Percentiles rank a stretch among this genome's conserved stretches.
Conservation (phyloP, 1,140 invertebrate species). For the Ips nitidus region DNA sequence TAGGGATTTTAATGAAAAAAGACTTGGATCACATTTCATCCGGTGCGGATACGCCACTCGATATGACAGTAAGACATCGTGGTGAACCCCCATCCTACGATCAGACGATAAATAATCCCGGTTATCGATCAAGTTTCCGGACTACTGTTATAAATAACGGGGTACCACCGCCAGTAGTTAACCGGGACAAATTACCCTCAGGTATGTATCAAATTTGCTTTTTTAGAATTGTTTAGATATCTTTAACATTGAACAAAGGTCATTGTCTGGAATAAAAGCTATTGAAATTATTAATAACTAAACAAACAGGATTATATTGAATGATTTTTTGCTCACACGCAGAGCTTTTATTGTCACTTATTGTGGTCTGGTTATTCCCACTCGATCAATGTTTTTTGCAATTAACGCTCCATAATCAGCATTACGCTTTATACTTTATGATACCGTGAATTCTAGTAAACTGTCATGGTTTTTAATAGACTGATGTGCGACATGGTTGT, state of each 20-base stretch:
- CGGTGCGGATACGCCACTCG: conserved; percentile 56
- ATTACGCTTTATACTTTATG: too few relatives aligned
- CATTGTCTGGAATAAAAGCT: background rate
- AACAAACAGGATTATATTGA: too few relatives aligned
- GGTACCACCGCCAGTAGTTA: conserved; percentile 26
- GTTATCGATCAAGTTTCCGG: conserved; percentile 52
- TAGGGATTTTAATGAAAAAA: conserved; percentile 40
- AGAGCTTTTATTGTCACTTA: too few relatives aligned
- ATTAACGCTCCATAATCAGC: too few relatives aligned
- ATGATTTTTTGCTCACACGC: too few relatives aligned
- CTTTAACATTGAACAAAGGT: too few relatives aligned
- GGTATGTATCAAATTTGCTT: conserved; percentile 39
- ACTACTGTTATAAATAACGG: conserved; percentile 46
- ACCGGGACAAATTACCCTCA: conserved; percentile 47
- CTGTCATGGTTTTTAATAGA: too few relatives aligned
- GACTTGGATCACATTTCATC: conserved; percentile 33
- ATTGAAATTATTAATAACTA: background rate
- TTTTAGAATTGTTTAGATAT: background rate
- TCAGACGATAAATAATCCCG: conserved; percentile 55
- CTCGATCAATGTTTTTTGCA: too few relatives aligned
- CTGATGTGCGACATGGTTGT: too few relatives aligned
- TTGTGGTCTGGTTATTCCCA: too few relatives aligned
- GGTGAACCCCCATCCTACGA: conserved; percentile 60
- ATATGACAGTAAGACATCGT: conserved; percentile 57
- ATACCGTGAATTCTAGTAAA: too few relatives aligned